Conservation (phyloP, 2,113 vertebrate genomes). For the Neogobius melanostomus region DNA sequence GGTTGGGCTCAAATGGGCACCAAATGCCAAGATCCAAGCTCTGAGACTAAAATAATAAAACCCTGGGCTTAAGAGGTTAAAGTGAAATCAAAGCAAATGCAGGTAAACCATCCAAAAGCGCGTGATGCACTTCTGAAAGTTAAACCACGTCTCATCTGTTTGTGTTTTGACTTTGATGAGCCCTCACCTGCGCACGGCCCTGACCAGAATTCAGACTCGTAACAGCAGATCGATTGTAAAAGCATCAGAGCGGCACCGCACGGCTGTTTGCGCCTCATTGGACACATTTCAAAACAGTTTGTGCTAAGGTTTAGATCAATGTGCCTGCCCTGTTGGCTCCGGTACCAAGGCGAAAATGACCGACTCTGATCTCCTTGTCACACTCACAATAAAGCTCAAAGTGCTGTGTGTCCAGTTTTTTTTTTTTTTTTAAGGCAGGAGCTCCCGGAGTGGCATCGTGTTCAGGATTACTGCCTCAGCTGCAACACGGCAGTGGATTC, state of each 20-base stretch:
- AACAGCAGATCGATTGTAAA: constrained; percentile 8
- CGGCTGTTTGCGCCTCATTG: constrained; percentile 17
- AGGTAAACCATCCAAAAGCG: too few relatives aligned
- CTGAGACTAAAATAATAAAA: too few relatives aligned
- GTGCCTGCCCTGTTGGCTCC: not conserved
- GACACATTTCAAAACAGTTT: constrained; percentile 1
- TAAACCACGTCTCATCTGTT: not conserved
- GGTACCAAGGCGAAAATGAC: constrained; percentile 1
- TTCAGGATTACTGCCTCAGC: constrained; percentile 13
- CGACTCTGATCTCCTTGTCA: constrained; percentile 5
- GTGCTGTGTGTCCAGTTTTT: constrained; percentile 22
- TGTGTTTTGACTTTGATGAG: not conserved
- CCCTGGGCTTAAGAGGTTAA: too few relatives aligned
- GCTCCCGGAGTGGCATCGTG: constrained; percentile 12
- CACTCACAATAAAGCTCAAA: constrained; percentile 8
- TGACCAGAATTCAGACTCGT: constrained; percentile 1
- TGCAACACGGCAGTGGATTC: not conserved
- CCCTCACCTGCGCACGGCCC: not conserved
- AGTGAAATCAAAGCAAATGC: too few relatives aligned
- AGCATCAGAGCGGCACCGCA: not conserved
- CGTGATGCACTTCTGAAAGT: too few relatives aligned
- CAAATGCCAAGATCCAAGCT: too few relatives aligned
- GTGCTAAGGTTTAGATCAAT: constrained; percentile 10
- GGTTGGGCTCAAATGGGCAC: too few relatives aligned
- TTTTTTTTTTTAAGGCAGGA: constrained; percentile 32